Conservation (phyloP, 53 echinoderm and acorn worm species). For the Crossaster papposus region DNA sequence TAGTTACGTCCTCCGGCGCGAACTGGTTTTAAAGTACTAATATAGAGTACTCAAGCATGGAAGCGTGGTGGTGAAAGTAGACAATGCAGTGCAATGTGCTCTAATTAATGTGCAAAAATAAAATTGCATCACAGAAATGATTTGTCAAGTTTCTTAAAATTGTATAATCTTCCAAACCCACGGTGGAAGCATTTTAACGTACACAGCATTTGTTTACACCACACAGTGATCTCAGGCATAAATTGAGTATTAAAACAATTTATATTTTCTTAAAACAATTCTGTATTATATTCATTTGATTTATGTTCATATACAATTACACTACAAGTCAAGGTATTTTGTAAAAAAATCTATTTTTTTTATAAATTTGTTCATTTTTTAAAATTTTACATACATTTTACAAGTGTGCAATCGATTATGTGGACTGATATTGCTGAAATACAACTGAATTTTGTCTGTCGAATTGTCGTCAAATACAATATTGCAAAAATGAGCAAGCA, state of each 20-base stretch:
- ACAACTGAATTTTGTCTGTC: too few species aligned
- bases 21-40: too few species aligned
- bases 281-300: not conserved
- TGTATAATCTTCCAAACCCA: not conserved
- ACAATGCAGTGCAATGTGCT: not conserved
- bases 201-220: not conserved
- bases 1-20: too few species aligned
- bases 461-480: too few species aligned
- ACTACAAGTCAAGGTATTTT: constrained; percentile 7
- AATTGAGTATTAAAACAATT: not conserved
- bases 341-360: not conserved
- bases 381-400: not conserved
- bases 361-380: not conserved
- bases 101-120: not conserved
- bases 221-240: not conserved
- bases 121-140: not conserved
- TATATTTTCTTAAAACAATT: not conserved
- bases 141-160: not conserved
- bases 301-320: not conserved
- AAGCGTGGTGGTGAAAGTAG: too few species aligned
- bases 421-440: not conserved
- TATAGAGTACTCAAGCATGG: too few species aligned
- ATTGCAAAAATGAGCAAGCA: too few species aligned
- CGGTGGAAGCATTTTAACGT: not conserved
- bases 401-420: not conserved